Conservation (phyloP, 2,113 vertebrate species). For the Myrmecophaga tridactyla region DNA sequence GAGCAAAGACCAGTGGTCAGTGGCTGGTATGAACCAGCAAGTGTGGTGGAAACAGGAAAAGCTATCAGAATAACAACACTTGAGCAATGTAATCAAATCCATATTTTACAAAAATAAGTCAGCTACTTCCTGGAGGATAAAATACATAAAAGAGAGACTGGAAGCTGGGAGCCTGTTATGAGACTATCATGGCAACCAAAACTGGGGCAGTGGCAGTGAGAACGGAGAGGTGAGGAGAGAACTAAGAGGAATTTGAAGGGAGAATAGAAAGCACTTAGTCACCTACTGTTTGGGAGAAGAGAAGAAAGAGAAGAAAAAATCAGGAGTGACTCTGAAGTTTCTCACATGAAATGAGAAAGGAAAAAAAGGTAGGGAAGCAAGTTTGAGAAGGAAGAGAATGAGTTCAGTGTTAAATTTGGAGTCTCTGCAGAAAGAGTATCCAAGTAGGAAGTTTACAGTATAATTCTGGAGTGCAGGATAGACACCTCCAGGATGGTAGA, state of each 20-base stretch:
- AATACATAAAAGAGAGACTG: conserved; percentile 12
- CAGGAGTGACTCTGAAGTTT: not conserved
- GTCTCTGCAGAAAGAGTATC: conserved; percentile 42
- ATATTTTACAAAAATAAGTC: conserved; percentile 48
- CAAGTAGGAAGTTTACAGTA: not conserved
- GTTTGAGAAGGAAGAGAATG: conserved; percentile 47
- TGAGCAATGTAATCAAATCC: not conserved
- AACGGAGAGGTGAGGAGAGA: not conserved
- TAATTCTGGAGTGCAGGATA: conserved; percentile 12
- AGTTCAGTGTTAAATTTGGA: conserved; percentile 44
- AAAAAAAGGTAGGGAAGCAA: conserved; percentile 52
- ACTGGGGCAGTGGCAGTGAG: not conserved
- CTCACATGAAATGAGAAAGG: not conserved
- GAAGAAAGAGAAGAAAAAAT: not conserved
- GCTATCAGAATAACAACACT: not conserved
- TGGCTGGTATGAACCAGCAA: not conserved
- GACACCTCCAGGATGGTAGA: not conserved
- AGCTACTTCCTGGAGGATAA: not conserved
- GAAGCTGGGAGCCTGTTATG: conserved; percentile 37
- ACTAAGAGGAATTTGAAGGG: not conserved
- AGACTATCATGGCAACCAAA: not conserved
- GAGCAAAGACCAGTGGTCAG: not conserved
- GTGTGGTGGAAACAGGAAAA: not conserved
- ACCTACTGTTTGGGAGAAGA: not conserved
- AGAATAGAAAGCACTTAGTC: not conserved